A percentile compares a stretch with the other conserved stretches of the same genome.
Conservation (phyloP, 2,888 invertebrate species). For the Archips crataeganus region DNA sequence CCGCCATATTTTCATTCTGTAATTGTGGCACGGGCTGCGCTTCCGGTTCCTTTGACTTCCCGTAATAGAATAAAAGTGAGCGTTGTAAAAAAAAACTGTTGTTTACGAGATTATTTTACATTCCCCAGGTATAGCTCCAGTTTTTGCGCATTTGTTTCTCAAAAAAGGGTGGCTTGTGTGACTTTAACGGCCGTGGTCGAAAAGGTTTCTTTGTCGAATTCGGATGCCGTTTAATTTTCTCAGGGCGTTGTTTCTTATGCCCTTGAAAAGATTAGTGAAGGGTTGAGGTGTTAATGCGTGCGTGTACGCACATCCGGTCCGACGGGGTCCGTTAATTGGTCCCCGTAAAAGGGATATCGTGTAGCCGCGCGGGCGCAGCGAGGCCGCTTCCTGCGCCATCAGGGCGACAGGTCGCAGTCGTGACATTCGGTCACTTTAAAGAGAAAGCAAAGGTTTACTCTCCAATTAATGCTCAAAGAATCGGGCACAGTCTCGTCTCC, state of each 20-base stretch:
- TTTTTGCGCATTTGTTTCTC: slow-evolving; percentile 16
- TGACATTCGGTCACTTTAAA: slow-evolving; percentile 61
- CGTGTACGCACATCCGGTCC: slow-evolving; percentile 82
- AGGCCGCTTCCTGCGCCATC: slow-evolving; percentile 74
- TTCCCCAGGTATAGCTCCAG: slow-evolving; percentile 21
- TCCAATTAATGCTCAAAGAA: slow-evolving; percentile 65
- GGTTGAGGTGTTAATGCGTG: slow-evolving; percentile 82
- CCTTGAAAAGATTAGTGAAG: slow-evolving; percentile 79
- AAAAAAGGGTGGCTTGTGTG: slow-evolving; percentile 10
- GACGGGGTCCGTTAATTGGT: slow-evolving; percentile 82
- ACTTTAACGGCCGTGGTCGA: slow-evolving; percentile 7
- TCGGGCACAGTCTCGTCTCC: slow-evolving; percentile 60
- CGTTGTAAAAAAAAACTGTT: slow-evolving; percentile 15
- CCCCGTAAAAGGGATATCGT: slow-evolving; percentile 85
- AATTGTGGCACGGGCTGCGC: slow-evolving; percentile 79
- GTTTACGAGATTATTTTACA: slow-evolving; percentile 13
- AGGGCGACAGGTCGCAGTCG: slow-evolving; percentile 62
- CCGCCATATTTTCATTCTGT: slow-evolving; percentile 72
- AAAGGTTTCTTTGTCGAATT: slow-evolving; percentile 52
- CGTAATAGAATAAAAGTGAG: slow-evolving; percentile 35
- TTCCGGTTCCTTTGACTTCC: slow-evolving; percentile 69
- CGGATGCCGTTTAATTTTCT: slow-evolving; percentile 62
- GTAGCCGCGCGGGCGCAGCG: slow-evolving; percentile 67
- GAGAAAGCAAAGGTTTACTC: slow-evolving; percentile 61
- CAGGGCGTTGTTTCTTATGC: slow-evolving; percentile 62